Evolutionary conservation across 2,888 invertebrate genomes (phyloP).

Genomic region (Ormyrus nitidulus): DNA sequence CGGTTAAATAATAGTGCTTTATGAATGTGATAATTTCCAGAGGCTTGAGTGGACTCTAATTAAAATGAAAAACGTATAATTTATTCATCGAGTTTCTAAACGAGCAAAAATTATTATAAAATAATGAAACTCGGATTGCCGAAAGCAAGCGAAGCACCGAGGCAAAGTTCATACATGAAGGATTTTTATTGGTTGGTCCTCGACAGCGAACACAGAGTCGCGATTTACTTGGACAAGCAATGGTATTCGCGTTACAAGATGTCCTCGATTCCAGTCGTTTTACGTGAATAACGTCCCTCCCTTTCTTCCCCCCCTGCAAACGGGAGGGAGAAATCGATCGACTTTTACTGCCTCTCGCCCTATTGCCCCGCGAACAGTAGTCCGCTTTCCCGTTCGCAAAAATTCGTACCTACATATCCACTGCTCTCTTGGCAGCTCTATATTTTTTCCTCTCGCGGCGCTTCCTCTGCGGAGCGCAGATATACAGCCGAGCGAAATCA

Average conservation of each 20-base stretch:
- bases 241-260: conserved; percentile 26
- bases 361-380: background rate
- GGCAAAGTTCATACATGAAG: background rate
- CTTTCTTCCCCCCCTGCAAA: conserved; percentile 16
- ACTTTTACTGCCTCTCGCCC: conserved; percentile 43
- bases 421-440: conserved; percentile 6
- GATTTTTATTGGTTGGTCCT: background rate
- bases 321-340: conserved; percentile 18
- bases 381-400: conserved; percentile 15
- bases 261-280: conserved; percentile 43
- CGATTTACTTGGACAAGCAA: conserved; percentile 15
- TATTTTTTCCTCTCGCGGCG: background rate
- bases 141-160: background rate
- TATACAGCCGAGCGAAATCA: background rate
- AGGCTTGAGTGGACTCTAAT: no score
- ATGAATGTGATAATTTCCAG: background rate
- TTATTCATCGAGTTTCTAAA: no score
- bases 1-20: background rate
- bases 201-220: background rate
- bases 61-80: no score
- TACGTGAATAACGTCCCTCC: conserved; percentile 39
- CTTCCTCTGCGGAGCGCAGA: background rate
- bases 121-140: no score
- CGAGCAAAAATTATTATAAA: no score
- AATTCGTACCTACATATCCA: background rate